Percentiles rank a stretch among this genome's conserved stretches.
Evolutionary conservation across 2,113 vertebrate genomes (phyloP).

Genomic region (Desmodus rotundus): DNA sequence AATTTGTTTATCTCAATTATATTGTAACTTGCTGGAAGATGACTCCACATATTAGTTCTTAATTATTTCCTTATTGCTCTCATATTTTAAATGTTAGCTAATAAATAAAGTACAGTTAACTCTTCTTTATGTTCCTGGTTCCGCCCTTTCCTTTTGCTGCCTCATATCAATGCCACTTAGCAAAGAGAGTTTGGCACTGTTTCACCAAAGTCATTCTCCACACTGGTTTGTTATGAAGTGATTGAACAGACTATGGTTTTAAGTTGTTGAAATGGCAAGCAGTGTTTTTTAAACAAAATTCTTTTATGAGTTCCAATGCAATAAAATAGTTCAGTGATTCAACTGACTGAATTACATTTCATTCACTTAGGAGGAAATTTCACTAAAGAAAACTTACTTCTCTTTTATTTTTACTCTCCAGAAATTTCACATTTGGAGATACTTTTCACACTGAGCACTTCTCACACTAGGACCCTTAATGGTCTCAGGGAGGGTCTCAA

Average conservation of each 20-base stretch:
- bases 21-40: slow-evolving; percentile 8
- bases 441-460: background rate
- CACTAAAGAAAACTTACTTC: slow-evolving; percentile 25
- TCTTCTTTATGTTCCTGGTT: background rate
- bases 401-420: background rate
- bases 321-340: slow-evolving; percentile 56
- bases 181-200: background rate
- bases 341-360: slow-evolving; percentile 24
- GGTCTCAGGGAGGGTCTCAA: background rate
- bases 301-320: slow-evolving; percentile 37
- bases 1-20: slow-evolving; percentile 7
- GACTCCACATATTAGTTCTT: background rate
- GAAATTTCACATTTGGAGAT: background rate
- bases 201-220: slow-evolving; percentile 38
- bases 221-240: slow-evolving; percentile 24
- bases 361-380: slow-evolving; percentile 24
- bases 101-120: background rate
- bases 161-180: background rate
- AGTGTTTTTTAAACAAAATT: slow-evolving; percentile 55
- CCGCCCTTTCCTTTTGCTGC: background rate
- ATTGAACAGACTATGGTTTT: slow-evolving; percentile 24
- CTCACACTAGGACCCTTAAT: background rate
- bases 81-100: background rate
- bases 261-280: slow-evolving; percentile 51
- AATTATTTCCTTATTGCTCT: slow-evolving; percentile 14